Evolutionary conservation across 2,888 invertebrate genomes (phyloP), one percentile per base, ranked within the genome.

Genomic region (Orthosia gracilis): DNA sequence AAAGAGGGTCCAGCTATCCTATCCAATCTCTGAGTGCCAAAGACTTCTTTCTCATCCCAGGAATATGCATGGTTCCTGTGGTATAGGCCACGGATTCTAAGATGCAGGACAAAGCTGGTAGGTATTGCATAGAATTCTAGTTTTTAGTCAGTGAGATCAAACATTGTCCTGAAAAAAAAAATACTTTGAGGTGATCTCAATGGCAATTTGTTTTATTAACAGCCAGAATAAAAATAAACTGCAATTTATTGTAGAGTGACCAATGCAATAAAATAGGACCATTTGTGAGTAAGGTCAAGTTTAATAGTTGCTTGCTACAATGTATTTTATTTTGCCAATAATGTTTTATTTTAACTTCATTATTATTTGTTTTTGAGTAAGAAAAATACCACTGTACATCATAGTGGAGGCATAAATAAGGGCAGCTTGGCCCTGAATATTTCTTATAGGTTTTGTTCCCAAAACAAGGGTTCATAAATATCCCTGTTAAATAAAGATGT

Each of bases 221-320:
- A 15, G 5, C 0, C 1, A 26, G 54, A n/a, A 59, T 54, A 61
- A 61, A 79, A 61, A 75, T 54, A 71, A 71, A 61, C 79, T 59
- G 13, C 40, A 71, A 26, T 79, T 78, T 75, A 59, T 61, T 50
- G 12, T 40, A 54, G 72, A 61, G 26, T 55, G 79, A 71, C 23
- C 7, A 73, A 73, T 55, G 26, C 18, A 62, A 72, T 62, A 18
- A 49, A 49, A 59, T 18, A 54, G 59, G 7, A 61, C 18, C 47
- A 50, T 61, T 75, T 55, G 40, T 21, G 40, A 71, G 49, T n/a
- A 26, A 76, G 75, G 45, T 71, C 61, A 61, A 17, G 4, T 72
- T 45, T 55, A n/a, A 23, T 54, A 78, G 31, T n/a, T 69, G 17
- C 50, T 54, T 79, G 49, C 15, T 40, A 59, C n/a, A 47, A n/a